These are phyloP conservation scores for Brachionus plicatilis DNA, from an alignment of 1,140 invertebrate species.

Conservation along the genomic window DNA sequence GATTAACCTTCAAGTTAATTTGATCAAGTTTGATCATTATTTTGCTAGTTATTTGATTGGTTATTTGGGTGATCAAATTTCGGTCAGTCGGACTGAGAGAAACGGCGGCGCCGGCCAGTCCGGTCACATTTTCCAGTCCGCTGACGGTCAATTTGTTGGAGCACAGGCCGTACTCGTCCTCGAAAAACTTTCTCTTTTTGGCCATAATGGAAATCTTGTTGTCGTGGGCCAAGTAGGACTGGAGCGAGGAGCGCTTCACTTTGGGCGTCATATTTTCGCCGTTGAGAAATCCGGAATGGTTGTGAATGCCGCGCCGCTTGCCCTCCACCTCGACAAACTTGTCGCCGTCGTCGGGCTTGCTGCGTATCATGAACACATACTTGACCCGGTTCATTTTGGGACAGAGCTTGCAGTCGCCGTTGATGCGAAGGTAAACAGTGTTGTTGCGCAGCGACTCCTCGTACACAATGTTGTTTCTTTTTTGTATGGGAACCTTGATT, in stretches of 20 bases:
- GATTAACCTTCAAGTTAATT: slow-evolving; percentile 27
- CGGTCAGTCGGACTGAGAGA: neutral
- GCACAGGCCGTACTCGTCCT: neutral
- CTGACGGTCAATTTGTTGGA: neutral
- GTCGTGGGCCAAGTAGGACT: neutral
- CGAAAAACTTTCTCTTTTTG: slow-evolving; percentile 14
- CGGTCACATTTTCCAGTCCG: neutral
- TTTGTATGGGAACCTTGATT: slow-evolving; percentile 19
- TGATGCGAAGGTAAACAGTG: neutral
- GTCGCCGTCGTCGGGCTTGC: neutral
- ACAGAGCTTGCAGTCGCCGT: slow-evolving; percentile 12
- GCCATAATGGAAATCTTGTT: slow-evolving; percentile 13
- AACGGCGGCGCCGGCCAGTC: neutral
- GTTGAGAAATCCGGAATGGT: slow-evolving; percentile 7
- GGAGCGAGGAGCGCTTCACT: neutral
- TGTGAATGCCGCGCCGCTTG: neutral
- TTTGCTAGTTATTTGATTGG: slow-evolving; percentile 31
- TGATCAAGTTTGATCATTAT: slow-evolving; percentile 34
- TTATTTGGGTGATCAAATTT: neutral
- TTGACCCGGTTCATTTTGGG: slow-evolving; percentile 24
- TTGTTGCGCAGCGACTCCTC: slow-evolving; percentile 15
- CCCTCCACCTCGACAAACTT: slow-evolving; percentile 28
- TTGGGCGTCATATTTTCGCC: slow-evolving; percentile 20
- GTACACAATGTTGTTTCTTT: slow-evolving; percentile 27
- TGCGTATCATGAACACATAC: slow-evolving; percentile 21